These are phyloP conservation scores for Anadara kagoshimensis DNA, from an alignment of 1,140 invertebrate species.

Conservation along the genomic window DNA sequence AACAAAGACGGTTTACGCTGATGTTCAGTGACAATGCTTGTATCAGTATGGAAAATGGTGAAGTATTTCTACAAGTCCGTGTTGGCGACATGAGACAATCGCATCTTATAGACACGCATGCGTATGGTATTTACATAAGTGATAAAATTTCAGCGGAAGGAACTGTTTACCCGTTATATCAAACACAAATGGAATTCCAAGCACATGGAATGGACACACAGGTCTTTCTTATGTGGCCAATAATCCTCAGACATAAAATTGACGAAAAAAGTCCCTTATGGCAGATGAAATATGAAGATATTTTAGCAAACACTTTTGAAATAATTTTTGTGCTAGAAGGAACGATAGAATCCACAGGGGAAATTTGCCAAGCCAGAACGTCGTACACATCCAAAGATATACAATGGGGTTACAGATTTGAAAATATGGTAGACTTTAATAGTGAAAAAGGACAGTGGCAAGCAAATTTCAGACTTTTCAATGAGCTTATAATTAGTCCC, in stretches of 20 bases:
- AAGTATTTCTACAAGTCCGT: constrained; percentile 82
- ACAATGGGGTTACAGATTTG: constrained; percentile 75
- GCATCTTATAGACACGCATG: constrained; percentile 75
- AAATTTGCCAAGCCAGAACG: constrained; percentile 74
- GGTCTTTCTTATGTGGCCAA: constrained; percentile 97
- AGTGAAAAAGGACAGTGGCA: constrained; percentile 63
- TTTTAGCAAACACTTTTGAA: constrained; percentile 92
- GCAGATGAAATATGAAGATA: constrained; percentile 88
- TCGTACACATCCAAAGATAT: constrained; percentile 76
- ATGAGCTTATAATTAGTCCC: constrained; percentile 57
- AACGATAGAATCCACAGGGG: constrained; percentile 72
- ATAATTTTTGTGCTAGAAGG: constrained; percentile 94
- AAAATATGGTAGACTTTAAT: constrained; percentile 76
- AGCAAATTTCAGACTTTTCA: constrained; percentile 69
- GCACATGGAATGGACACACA: constrained; percentile 88
- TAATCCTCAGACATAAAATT: constrained; percentile 85
- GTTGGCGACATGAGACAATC: constrained; percentile 69
- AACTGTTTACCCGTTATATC: constrained; percentile 60
- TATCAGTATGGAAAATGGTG: constrained; percentile 81
- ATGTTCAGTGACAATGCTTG: constrained; percentile 68
- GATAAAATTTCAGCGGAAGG: constrained; percentile 62
- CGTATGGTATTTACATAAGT: constrained; percentile 78
- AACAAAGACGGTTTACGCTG: constrained; percentile 67
- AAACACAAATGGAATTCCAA: constrained; percentile 75
- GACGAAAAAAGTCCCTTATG: constrained; percentile 90